Base-by-base conservation (phyloP, 37 sponge, comb jelly and placozoan species). In the Dysidea cf. avara region DNA sequence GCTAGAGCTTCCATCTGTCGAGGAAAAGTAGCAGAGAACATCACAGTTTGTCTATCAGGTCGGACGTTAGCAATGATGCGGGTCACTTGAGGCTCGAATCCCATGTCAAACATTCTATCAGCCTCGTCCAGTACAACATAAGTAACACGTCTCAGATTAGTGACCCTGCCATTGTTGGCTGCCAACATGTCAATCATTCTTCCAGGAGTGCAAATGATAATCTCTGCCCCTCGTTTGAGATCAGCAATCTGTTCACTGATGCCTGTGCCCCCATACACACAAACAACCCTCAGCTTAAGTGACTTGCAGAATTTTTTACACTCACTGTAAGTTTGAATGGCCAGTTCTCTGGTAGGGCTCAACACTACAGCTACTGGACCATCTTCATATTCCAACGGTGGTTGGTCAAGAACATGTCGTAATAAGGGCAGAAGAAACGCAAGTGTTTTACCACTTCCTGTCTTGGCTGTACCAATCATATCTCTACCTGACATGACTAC, bases 181-280 rank as follows among this genome's bases (percentile, higher is more conserved):
- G 93, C 85, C 63, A 98, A 75, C 90, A 98, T 88, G 68, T 98
- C 99, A 48, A 98, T 98, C 99, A 98, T 98, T 21, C 99, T 71
- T 26, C 99, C 99, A 18, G 99, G 99, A 3, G 99, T 98, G 47
- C 99, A 98, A 21, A 98, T 88, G 16, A 98, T 85, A 64, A 98
- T 94, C 71, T 98, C 99, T 24, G 87, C 87, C 25, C 99, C 99
- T 53, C 99, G 68, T 40, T 92, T 94, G 68, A 98, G 67, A 49
- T 94, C 99, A 3, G 95, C 95, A 33, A 98, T 98, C 86, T 98
- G 99, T 35, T 98, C 99, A 52, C 95, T 98, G 81, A 98, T 91
- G 0, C 99, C 99, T 1, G 99, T 89, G 12, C 99, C 99, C 17
- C 99, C 99, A 66, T 98, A 98, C 49, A 98, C 95, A 58, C 99